Evolutionary conservation across 2,888 invertebrate species (phyloP).

Genomic region (Caenorhabditis doughertyi): DNA sequence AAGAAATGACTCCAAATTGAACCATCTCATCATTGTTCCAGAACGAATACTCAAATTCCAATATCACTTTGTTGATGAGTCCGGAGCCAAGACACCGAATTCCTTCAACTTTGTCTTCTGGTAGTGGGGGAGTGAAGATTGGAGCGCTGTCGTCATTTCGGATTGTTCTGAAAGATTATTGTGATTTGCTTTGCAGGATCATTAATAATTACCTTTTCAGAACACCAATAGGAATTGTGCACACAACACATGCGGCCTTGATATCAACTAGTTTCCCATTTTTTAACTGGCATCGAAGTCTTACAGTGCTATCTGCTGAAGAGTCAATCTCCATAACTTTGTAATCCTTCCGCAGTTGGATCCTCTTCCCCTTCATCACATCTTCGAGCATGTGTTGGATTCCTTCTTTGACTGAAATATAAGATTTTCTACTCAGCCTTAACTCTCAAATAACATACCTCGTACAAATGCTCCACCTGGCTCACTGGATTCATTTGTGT

Average conservation of each 20-base stretch:
- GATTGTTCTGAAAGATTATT: constrained; percentile 23
- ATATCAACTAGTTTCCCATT: constrained; percentile 7
- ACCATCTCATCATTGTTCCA: constrained; percentile 86
- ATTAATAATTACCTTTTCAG: constrained; percentile 86
- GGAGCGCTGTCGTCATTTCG: constrained; percentile 21
- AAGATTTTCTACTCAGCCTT: background rate
- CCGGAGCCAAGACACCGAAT: constrained; percentile 93
- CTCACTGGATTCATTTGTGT: background rate
- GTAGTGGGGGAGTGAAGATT: constrained; percentile 92
- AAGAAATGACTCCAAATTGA: background rate
- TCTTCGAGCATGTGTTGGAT: constrained; percentile 97
- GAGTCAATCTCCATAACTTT: constrained; percentile 86
- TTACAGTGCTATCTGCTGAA: constrained; percentile 35
- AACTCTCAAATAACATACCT: background rate
- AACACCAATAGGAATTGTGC: constrained; percentile 97
- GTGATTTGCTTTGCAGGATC: background rate
- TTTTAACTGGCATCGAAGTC: background rate
- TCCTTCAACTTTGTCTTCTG: constrained; percentile 96
- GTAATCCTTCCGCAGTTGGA: background rate
- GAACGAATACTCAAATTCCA: constrained; percentile 97
- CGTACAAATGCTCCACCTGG: background rate
- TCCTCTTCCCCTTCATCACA: constrained; percentile 87
- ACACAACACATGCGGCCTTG: constrained; percentile 93
- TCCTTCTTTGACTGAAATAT: constrained; percentile 87
- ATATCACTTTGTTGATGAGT: constrained; percentile 86